Conservation (phyloP, 1,140 invertebrate species). For the Rhyzopertha dominica region DNA sequence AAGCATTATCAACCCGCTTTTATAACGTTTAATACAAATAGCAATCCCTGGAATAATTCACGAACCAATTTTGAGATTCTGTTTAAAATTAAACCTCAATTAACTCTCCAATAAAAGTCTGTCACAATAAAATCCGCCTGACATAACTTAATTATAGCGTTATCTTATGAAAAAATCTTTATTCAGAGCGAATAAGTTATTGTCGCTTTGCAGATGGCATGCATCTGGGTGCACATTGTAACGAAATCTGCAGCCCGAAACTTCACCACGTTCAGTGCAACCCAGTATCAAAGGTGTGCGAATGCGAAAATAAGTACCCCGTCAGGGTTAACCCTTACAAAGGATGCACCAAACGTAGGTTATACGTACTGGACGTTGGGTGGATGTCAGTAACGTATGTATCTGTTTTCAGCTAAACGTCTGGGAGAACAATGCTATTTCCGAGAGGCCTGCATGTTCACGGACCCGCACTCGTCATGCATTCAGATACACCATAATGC, state of each 20-base stretch:
- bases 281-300: constrained; percentile 59
- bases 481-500: constrained; percentile 79
- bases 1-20: too few relatives aligned
- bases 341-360: constrained; percentile 78
- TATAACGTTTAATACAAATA: too few relatives aligned
- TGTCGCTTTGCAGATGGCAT: constrained; percentile 62
- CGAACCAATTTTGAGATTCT: too few relatives aligned
- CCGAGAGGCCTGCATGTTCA: constrained; percentile 67
- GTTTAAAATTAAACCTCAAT: too few relatives aligned
- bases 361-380: neutral
- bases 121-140: too few relatives aligned
- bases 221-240: constrained; percentile 72
- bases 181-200: too few relatives aligned
- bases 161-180: too few relatives aligned
- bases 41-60: too few relatives aligned
- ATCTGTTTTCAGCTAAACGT: constrained; percentile 60
- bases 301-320: constrained; percentile 72
- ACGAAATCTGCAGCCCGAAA: constrained; percentile 62
- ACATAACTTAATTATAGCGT: too few relatives aligned
- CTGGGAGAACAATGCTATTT: constrained; percentile 82
- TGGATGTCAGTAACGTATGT: neutral
- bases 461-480: constrained; percentile 72
- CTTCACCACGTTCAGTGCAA: constrained; percentile 73
- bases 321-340: constrained; percentile 66
- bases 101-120: too few relatives aligned